Conservation (phyloP, 2,888 invertebrate genomes). For the Nudaria mundana region DNA sequence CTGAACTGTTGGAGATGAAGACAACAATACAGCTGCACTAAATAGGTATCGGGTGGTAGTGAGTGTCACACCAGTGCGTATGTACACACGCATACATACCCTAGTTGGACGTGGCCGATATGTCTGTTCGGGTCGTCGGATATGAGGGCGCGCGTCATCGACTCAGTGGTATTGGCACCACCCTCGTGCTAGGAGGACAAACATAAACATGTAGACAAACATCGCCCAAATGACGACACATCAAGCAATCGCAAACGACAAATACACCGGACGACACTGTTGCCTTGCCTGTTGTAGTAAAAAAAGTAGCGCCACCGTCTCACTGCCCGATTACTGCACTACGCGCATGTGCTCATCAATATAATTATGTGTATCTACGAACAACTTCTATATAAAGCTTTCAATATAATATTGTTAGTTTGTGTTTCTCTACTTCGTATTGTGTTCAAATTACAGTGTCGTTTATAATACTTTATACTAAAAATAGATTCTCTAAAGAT, state of each 20-base stretch:
- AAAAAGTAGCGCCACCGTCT: slow-evolving; percentile 74
- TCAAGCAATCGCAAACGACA: slow-evolving; percentile 40
- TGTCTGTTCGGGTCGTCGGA: slow-evolving; percentile 95
- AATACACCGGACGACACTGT: slow-evolving; percentile 32
- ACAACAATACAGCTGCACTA: slow-evolving; percentile 24
- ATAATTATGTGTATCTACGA: slow-evolving; percentile 55
- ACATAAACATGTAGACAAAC: slow-evolving; percentile 78
- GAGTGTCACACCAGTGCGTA: slow-evolving; percentile 63
- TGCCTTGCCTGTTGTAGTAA: slow-evolving; percentile 76
- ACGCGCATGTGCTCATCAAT: slow-evolving; percentile 42
- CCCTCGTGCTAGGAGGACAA: slow-evolving; percentile 92
- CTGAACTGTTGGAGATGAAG: slow-evolving; percentile 27
- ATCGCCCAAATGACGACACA: slow-evolving; percentile 63
- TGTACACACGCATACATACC: slow-evolving; percentile 89
- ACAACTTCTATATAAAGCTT: slow-evolving; percentile 51
- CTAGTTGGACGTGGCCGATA: slow-evolving; percentile 96
- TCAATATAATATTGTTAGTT: slow-evolving; percentile 64
- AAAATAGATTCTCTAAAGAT: slow-evolving; percentile 42
- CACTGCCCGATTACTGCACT: slow-evolving; percentile 44
- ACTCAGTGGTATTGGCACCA: slow-evolving; percentile 95
- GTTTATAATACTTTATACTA: slow-evolving; percentile 43
- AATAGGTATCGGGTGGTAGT: slow-evolving; percentile 29
- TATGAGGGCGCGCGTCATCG: slow-evolving; percentile 97
- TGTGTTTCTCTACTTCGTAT: slow-evolving; percentile 56
- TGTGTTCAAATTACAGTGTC: slow-evolving; percentile 66